Conservation (phyloP, 2,113 vertebrate species). For the Scolopax mira region DNA sequence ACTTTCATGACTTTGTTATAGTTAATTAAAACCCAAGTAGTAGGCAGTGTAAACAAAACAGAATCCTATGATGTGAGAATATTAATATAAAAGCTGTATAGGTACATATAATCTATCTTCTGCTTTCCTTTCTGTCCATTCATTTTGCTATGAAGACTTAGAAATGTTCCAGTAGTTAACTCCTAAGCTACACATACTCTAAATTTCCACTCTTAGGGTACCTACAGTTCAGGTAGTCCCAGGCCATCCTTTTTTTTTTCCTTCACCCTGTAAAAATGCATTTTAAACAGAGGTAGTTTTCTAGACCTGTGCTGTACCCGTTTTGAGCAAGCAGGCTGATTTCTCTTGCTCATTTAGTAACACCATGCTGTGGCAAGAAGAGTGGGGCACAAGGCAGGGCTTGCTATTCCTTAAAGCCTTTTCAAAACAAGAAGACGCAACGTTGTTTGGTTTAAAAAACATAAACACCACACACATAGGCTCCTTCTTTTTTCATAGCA, state of each 20-base stretch:
- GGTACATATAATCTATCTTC: not conserved
- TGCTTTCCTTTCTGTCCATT: not conserved
- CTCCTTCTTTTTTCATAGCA: not conserved
- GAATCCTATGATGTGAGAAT: not conserved
- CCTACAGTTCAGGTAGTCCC: not conserved
- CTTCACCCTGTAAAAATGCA: not conserved
- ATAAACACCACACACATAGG: not conserved
- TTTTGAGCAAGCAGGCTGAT: not conserved
- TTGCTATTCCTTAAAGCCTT: not conserved
- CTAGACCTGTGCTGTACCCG: not conserved
- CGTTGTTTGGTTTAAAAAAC: not conserved
- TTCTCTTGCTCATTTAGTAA: not conserved
- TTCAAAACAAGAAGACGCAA: not conserved
- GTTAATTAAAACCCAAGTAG: not conserved
- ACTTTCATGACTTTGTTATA: not conserved
- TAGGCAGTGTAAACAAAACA: not conserved
- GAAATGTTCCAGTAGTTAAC: not conserved
- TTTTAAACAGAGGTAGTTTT: not conserved
- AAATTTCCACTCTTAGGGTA: not conserved
- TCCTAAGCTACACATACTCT: not conserved
- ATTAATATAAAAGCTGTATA: not conserved
- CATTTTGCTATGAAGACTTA: not conserved
- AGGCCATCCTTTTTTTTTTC: not conserved
- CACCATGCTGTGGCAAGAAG: not conserved
- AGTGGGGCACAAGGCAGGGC: accelerated